A percentile compares a stretch with the other conserved stretches of the same genome.
phyloP scores from a whole-genome alignment of 1,140 invertebrate species.

The Drosophila bifasciata region DNA sequence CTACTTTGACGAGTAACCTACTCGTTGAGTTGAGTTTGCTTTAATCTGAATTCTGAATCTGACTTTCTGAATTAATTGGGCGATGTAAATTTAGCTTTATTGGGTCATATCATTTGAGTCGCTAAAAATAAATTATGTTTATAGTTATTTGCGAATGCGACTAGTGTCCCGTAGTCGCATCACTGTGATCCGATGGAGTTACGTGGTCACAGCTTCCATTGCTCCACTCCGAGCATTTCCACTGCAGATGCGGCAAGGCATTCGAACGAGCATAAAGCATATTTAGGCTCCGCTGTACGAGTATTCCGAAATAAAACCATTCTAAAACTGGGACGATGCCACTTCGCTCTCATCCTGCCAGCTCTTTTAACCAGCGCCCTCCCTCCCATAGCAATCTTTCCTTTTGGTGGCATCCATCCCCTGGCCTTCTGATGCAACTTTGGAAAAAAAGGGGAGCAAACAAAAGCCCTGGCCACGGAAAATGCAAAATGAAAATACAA shows the following conservation, averaged over 20 bases:
- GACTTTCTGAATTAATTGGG: too few relatives aligned
- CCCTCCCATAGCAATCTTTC: too few relatives aligned
- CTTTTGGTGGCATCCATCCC: too few relatives aligned
- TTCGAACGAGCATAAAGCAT: constrained; percentile 45
- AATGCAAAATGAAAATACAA: constrained; percentile 43
- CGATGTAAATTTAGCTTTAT: too few relatives aligned
- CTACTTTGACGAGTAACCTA: too few relatives aligned
- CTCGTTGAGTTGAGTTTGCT: too few relatives aligned
- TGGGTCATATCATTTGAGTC: too few relatives aligned
- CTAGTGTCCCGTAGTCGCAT: not conserved
- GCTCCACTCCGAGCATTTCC: constrained; percentile 5
- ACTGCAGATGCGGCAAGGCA: constrained; percentile 21
- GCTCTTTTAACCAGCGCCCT: too few relatives aligned
- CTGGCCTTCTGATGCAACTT: constrained; percentile 7
- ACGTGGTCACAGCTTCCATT: not conserved
- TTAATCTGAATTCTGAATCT: too few relatives aligned
- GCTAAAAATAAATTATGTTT: too few relatives aligned
- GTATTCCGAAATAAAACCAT: constrained; percentile 7
- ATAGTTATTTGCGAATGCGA: too few relatives aligned
- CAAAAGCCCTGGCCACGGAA: constrained; percentile 17
- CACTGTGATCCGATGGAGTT: not conserved
- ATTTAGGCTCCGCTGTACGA: constrained; percentile 49
- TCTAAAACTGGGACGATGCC: constrained; percentile 20
- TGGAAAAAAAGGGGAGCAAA: constrained; percentile 10
- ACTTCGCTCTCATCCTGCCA: constrained; percentile 1